Percentiles rank a stretch among this genome's conserved stretches.
Conservation (phyloP, 2,888 invertebrate species). For the Heliconius hortense region DNA sequence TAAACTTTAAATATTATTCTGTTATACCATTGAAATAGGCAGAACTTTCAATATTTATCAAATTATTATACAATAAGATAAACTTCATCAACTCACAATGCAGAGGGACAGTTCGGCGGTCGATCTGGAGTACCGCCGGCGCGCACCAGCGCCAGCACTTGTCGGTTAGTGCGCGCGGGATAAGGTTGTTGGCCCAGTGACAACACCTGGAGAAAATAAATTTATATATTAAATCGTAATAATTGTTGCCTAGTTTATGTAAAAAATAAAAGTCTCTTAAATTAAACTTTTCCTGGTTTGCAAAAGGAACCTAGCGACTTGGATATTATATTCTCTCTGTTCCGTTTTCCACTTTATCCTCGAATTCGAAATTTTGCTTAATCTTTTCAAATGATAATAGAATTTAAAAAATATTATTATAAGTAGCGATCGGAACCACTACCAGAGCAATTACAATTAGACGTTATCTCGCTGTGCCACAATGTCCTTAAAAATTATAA, state of each 20-base stretch:
- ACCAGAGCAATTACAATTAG: too few species aligned
- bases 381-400: too few species aligned
- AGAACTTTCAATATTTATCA: neutral
- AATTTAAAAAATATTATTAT: too few species aligned
- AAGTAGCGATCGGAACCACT: too few species aligned
- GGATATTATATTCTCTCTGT: too few species aligned
- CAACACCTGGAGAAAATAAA: constrained; percentile 82
- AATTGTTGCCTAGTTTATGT: neutral
- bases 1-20: neutral
- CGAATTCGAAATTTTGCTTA: too few species aligned
- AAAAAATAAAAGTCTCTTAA: neutral
- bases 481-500: too few species aligned
- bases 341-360: too few species aligned
- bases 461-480: too few species aligned
- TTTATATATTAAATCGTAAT: neutral
- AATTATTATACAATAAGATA: neutral
- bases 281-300: too few species aligned
- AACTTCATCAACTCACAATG: constrained; percentile 81
- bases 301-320: too few species aligned
- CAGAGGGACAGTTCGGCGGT: constrained; percentile 92
- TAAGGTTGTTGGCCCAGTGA: constrained; percentile 98
- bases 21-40: neutral
- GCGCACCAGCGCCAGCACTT: constrained; percentile 94
- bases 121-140: constrained; percentile 92
- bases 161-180: constrained; percentile 94